phyloP scores from a whole-genome alignment of 2,888 invertebrate genomes.

The Tinea semifulvella region DNA sequence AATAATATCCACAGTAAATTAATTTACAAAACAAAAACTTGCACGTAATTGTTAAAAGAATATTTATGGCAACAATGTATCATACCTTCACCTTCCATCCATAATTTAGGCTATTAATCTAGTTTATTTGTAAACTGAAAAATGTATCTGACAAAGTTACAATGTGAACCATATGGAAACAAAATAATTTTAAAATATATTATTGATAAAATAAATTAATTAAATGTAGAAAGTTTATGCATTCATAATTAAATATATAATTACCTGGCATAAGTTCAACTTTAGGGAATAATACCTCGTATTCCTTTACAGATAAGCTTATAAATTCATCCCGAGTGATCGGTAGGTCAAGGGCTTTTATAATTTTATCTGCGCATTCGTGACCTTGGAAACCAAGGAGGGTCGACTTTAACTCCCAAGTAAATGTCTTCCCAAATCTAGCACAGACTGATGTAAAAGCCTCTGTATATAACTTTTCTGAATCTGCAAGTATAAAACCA shows the following conservation, averaged over 20 bases:
- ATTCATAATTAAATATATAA: background rate
- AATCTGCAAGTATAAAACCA: conserved; percentile 68
- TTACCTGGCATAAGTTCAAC: conserved; percentile 78
- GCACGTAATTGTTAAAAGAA: too few relatives aligned
- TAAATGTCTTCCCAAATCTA: conserved; percentile 76
- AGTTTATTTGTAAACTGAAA: too few relatives aligned
- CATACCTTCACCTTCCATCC: too few relatives aligned
- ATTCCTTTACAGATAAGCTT: conserved; percentile 56
- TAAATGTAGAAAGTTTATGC: too few relatives aligned
- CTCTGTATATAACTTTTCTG: conserved; percentile 78
- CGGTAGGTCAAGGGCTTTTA: conserved; percentile 68
- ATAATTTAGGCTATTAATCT: too few relatives aligned
- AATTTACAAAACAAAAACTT: too few relatives aligned
- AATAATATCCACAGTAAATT: too few relatives aligned
- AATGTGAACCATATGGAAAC: too few relatives aligned
- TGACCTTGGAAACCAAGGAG: conserved; percentile 74
- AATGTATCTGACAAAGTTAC: too few relatives aligned
- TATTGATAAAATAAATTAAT: too few relatives aligned
- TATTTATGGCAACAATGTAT: too few relatives aligned
- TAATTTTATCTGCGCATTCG: conserved; percentile 70
- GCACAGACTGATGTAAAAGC: conserved; percentile 73
- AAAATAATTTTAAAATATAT: too few relatives aligned
- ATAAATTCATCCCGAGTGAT: conserved; percentile 72
- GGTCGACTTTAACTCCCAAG: conserved; percentile 79
- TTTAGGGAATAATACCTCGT: conserved; percentile 66